A percentile compares a stretch with the other conserved stretches of the same genome.
Evolutionary conservation across 2,888 invertebrate genomes (phyloP).

Genomic region (Drosophila demipolita): DNA sequence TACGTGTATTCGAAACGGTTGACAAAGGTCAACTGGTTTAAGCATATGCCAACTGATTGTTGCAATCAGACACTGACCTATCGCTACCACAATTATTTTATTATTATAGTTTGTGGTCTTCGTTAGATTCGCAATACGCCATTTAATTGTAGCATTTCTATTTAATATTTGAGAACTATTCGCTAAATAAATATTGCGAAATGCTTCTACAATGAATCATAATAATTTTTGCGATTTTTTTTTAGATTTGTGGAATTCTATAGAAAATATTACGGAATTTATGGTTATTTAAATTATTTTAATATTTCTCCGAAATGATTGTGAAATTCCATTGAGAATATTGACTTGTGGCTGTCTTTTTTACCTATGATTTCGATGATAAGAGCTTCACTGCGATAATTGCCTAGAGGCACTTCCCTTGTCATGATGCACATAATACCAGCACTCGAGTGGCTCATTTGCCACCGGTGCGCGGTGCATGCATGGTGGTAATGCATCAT

Average conservation of each 20-base stretch:
- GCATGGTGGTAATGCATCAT: conserved; percentile 24
- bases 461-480: neutral
- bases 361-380: neutral
- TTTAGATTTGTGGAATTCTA: neutral
- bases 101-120: neutral
- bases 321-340: neutral
- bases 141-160: neutral
- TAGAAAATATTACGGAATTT: neutral
- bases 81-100: too few species aligned
- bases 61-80: neutral
- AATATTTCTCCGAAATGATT: neutral
- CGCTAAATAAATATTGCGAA: neutral
- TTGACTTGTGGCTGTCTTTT: neutral
- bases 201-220: neutral
- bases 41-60: neutral
- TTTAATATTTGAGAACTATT: neutral
- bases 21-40: neutral
- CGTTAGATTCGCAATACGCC: neutral
- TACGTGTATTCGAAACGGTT: neutral
- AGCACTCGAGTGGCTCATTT: neutral
- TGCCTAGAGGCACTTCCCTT: neutral
- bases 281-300: neutral
- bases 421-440: neutral
- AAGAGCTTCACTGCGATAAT: neutral
- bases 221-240: neutral